Evolutionary conservation across 2,888 invertebrate genomes (phyloP).

Genomic region (Hirtodrosophila trivittata): DNA sequence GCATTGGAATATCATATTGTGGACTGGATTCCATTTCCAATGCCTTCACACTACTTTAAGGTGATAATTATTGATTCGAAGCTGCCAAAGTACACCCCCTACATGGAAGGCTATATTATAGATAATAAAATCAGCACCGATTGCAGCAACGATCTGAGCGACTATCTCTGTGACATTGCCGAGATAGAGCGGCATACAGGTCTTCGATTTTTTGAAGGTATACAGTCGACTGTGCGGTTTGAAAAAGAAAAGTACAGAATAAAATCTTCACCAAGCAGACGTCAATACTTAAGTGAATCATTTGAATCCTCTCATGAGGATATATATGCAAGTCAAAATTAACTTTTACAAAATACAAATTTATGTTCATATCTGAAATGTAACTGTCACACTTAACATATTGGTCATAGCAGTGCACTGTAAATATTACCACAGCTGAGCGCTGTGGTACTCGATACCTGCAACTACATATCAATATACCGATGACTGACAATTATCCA

Average conservation of each 20-base stretch:
- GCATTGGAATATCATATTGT: conserved; percentile 54
- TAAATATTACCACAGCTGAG: no score
- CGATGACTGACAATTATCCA: no score
- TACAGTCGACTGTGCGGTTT: conserved; percentile 45
- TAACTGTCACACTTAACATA: no score
- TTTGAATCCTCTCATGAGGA: background rate
- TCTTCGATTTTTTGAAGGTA: conserved; percentile 49
- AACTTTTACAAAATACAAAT: conserved; percentile 3
- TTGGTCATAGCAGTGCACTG: no score
- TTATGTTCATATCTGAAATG: no score
- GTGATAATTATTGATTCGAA: conserved; percentile 59
- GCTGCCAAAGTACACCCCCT: conserved; percentile 21
- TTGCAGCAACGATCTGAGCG: conserved; percentile 13
- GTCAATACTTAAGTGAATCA: conserved; percentile 9
- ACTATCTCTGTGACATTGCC: conserved; percentile 41
- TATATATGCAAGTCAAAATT: no score
- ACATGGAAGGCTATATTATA: conserved; percentile 61
- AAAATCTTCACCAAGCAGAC: background rate
- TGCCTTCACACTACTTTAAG: conserved; percentile 65
- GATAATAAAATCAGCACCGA: conserved; percentile 37
- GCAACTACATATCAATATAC: no score
- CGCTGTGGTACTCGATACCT: no score
- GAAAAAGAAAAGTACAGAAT: conserved; percentile 22
- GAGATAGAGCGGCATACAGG: conserved; percentile 65
- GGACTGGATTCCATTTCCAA: conserved; percentile 52